A percentile compares a stretch with the other conserved stretches of the same genome.
Evolutionary conservation across 1,140 invertebrate species (phyloP).

Genomic region (Danaus plexippus): DNA sequence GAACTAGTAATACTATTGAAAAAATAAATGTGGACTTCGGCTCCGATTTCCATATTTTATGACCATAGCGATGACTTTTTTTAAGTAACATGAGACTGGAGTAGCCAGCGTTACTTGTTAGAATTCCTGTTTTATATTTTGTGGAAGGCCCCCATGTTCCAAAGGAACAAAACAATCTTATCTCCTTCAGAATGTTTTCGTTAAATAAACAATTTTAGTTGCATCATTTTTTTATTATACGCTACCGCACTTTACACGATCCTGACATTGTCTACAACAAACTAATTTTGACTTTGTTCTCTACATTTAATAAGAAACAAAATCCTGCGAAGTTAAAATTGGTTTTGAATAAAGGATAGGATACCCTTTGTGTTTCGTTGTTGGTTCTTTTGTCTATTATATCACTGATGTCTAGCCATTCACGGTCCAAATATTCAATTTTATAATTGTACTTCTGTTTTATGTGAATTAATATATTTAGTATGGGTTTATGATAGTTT

Average conservation of each 20-base stretch:
- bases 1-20: constrained; percentile 11
- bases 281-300: constrained; percentile 29
- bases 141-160: constrained; percentile 51
- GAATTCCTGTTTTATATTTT: constrained; percentile 44
- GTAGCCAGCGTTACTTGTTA: constrained; percentile 35
- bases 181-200: constrained; percentile 57
- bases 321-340: constrained; percentile 22
- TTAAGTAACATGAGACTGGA: constrained; percentile 38
- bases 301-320: constrained; percentile 17
- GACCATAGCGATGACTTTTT: constrained; percentile 30
- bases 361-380: constrained; percentile 36
- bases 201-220: constrained; percentile 60
- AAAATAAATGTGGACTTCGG: constrained; percentile 7
- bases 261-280: constrained; percentile 34
- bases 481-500: constrained; percentile 1
- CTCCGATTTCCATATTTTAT: constrained; percentile 11
- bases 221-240: constrained; percentile 50
- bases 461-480: constrained; percentile 13
- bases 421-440: constrained; percentile 24
- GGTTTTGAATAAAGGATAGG: constrained; percentile 32
- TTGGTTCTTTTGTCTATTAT: constrained; percentile 39
- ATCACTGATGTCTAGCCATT: constrained; percentile 32
- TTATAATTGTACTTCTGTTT: constrained; percentile 17
- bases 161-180: constrained; percentile 60
- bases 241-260: constrained; percentile 42